Evolutionary conservation across 2,113 vertebrate genomes (phyloP).

Genomic region (Oryctolagus cuniculus): mOryCun1.1 NC_091442.1:121756501-121757000

Average conservation of each 20-base stretch:
- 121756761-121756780: no score
- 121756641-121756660: fast-evolving
- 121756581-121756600: neutral
- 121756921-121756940: neutral
- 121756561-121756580: neutral
- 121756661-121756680: neutral
- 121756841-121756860: no score
- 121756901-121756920: neutral
- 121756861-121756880: neutral
- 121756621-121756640: neutral
- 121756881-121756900: fast-evolving
- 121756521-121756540: neutral
- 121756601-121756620: constrained; percentile 31
- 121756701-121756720: neutral
- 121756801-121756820: neutral
- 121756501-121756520: neutral
- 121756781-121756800: neutral
- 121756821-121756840: neutral
- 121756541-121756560: neutral
- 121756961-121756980: neutral
- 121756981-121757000: neutral
- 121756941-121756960: neutral
- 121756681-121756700: no score
- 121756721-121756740: neutral
- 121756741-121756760: neutral